A percentile compares a stretch with the other conserved stretches of the same genome.
Conservation (phyloP, 1,140 invertebrate species). For the Parasteatoda tepidariorum region DNA sequence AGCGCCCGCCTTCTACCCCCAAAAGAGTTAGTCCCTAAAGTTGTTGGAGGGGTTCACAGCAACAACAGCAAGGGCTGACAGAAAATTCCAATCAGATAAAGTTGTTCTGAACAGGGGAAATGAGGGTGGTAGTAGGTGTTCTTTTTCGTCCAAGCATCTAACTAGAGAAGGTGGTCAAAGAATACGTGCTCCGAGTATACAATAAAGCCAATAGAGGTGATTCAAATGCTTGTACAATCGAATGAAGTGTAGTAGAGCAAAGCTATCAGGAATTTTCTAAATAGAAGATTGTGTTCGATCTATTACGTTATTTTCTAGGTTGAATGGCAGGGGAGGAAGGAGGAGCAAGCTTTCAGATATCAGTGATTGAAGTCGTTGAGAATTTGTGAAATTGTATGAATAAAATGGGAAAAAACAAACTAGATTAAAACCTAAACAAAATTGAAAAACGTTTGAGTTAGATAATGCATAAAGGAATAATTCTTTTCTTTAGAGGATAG, state of each 20-base stretch:
- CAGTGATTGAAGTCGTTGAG: too few species aligned
- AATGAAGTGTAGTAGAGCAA: constrained; percentile 1
- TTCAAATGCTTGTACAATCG: constrained; percentile 42
- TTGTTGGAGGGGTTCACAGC: constrained; percentile 28
- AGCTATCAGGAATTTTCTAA: not conserved
- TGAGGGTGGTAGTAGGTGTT: not conserved
- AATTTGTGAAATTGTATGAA: too few species aligned
- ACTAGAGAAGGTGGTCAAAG: constrained; percentile 12
- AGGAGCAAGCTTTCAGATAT: too few species aligned
- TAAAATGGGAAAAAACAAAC: too few species aligned
- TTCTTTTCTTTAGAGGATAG: too few species aligned
- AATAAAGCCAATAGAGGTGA: not conserved
- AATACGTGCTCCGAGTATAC: constrained; percentile 27
- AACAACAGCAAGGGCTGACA: not conserved
- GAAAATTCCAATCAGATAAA: constrained; percentile 57
- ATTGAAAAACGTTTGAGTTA: too few species aligned
- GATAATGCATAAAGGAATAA: too few species aligned
- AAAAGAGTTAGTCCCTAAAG: constrained; percentile 13
- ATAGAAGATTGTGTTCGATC: too few species aligned
- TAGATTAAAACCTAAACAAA: too few species aligned
- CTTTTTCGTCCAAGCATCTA: not conserved
- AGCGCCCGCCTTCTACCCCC: not conserved
- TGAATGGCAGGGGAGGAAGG: too few species aligned
- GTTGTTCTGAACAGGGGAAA: constrained; percentile 21
- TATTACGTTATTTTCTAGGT: too few species aligned